These are phyloP conservation scores for Corythornis vintsioides DNA, from an alignment of 2,113 vertebrate species.

Conservation along the genomic window DNA sequence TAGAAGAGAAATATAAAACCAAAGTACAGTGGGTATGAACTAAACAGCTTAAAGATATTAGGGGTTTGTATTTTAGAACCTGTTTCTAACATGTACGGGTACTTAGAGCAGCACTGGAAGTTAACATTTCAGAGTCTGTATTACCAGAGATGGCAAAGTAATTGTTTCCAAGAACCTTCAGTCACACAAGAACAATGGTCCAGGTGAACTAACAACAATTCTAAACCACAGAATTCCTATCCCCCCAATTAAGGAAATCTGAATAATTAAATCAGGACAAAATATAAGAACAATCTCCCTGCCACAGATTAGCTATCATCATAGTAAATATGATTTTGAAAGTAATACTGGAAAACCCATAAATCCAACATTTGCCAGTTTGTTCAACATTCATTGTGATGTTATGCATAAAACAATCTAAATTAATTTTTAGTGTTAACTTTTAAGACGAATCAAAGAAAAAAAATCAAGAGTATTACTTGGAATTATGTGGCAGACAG, in stretches of 20 bases:
- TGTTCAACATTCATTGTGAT: neutral
- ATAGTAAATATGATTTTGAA: neutral
- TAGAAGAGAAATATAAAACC: neutral
- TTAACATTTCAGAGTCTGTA: neutral
- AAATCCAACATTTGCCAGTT: neutral
- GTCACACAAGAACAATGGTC: neutral
- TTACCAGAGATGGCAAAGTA: neutral
- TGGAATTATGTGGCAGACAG: neutral
- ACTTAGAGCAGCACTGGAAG: neutral
- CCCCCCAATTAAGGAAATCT: neutral
- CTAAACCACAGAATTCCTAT: neutral
- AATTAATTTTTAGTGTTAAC: neutral
- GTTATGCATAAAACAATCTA: neutral
- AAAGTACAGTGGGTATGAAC: neutral
- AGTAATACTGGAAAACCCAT: neutral
- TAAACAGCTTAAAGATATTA: neutral
- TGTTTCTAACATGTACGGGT: neutral
- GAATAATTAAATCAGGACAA: neutral
- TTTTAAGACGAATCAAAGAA: neutral
- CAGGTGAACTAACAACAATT: neutral
- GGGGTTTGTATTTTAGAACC: constrained; percentile 18
- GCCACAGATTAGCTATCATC: neutral
- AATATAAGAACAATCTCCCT: neutral
- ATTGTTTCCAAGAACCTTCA: neutral
- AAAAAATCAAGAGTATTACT: neutral